These are phyloP conservation scores for Chalcosyrphus nemorum DNA, from an alignment of 2,888 invertebrate genomes.

Conservation along the genomic window DNA sequence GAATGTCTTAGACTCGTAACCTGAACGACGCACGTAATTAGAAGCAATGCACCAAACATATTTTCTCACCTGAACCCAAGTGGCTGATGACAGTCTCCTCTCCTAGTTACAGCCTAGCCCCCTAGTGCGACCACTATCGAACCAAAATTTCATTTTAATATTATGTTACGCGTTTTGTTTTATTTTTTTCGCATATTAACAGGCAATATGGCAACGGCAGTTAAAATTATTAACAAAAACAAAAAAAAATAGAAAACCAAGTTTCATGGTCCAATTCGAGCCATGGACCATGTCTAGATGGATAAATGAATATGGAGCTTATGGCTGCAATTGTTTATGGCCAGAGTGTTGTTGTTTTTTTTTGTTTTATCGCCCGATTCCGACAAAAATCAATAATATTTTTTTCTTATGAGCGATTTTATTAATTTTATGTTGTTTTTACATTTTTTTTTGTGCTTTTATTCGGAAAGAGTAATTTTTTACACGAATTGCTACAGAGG, in stretches of 20 bases:
- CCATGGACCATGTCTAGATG: conserved; percentile 49
- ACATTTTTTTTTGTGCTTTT: no score
- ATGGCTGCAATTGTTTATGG: conserved; percentile 65
- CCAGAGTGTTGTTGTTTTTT: conserved; percentile 32
- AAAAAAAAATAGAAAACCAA: conserved; percentile 21
- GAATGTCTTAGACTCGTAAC: conserved; percentile 10
- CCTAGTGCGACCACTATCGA: conserved; percentile 4
- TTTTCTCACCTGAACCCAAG: conserved; percentile 58
- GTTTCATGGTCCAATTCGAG: conserved; percentile 52
- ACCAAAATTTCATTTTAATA: conserved; percentile 62
- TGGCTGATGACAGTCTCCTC: no score
- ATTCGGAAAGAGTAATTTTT: conserved; percentile 21
- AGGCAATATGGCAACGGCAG: conserved; percentile 67
- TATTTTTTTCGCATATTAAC: conserved; percentile 64
- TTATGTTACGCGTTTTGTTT: conserved; percentile 46
- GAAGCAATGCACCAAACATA: conserved; percentile 49
- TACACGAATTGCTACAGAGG: conserved; percentile 38
- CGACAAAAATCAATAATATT: conserved; percentile 65
- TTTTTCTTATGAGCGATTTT: conserved; percentile 38
- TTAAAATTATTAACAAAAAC: conserved; percentile 65
- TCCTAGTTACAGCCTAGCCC: not conserved
- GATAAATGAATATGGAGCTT: conserved; percentile 58
- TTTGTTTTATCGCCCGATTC: conserved; percentile 39
- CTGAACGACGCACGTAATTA: conserved; percentile 5
- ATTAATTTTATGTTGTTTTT: conserved; percentile 22